Evolutionary conservation across 2,113 vertebrate species (phyloP).

Genomic region (Danionella cerebrum): DNA sequence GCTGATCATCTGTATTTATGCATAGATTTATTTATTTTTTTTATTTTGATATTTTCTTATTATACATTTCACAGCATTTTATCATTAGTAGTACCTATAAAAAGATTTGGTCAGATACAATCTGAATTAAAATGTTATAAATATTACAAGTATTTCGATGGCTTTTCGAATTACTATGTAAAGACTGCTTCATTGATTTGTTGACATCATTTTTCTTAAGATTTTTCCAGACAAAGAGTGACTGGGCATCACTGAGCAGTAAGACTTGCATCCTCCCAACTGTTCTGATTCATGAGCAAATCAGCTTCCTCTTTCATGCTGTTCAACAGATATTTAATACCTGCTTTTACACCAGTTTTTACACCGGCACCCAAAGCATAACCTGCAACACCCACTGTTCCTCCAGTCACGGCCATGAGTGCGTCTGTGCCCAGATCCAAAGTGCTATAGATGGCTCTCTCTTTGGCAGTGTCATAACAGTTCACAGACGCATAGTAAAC

Average conservation of each 20-base stretch:
- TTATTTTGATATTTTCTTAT: no score
- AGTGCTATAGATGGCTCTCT: conserved; percentile 67
- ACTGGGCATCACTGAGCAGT: conserved; percentile 37
- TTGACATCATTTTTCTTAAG: no score
- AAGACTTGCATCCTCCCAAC: conserved; percentile 49
- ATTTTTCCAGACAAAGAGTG: no score
- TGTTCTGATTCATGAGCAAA: conserved; percentile 62
- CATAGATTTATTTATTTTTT: no score
- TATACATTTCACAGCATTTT: no score
- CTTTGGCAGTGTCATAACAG: conserved; percentile 67
- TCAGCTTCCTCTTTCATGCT: conserved; percentile 59
- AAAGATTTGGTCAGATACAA: no score
- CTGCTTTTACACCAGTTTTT: conserved; percentile 69
- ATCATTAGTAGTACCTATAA: no score
- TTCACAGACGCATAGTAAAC: conserved; percentile 77
- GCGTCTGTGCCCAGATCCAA: conserved; percentile 76
- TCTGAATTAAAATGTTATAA: no score
- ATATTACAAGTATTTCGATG: no score
- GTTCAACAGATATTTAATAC: conserved; percentile 61
- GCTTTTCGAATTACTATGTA: no score
- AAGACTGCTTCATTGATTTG: no score
- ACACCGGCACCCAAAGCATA: conserved; percentile 60
- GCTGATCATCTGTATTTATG: no score
- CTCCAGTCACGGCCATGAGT: conserved; percentile 60
- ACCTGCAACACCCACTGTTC: conserved; percentile 51